Percentiles rank a stretch among this genome's conserved stretches.
Evolutionary conservation across 2,797 vertebrate species (phyloP).

Genomic region (Protosalanx chinensis): DNA sequence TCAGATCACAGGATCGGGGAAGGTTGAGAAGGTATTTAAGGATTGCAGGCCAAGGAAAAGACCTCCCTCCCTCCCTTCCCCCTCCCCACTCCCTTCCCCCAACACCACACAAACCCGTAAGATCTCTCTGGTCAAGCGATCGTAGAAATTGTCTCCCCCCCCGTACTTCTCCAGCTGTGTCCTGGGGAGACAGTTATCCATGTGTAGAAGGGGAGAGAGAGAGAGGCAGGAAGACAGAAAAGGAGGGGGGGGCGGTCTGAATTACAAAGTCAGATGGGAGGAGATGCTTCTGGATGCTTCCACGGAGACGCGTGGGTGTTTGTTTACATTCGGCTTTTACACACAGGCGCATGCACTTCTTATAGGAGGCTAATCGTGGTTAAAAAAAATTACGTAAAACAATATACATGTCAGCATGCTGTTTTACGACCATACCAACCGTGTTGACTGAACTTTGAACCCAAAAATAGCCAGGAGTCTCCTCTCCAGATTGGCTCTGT

Average conservation of each 20-base stretch:
- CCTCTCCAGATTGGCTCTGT: too few species aligned
- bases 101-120: slow-evolving; percentile 20
- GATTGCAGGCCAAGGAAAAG: slow-evolving; percentile 64
- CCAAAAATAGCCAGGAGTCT: too few species aligned
- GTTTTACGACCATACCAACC: too few species aligned
- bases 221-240: not conserved
- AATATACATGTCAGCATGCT: too few species aligned
- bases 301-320: too few species aligned
- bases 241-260: not conserved
- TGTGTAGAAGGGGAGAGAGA: not conserved
- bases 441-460: too few species aligned
- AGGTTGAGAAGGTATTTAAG: slow-evolving; percentile 66
- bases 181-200: slow-evolving; percentile 12
- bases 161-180: slow-evolving; percentile 11
- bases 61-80: slow-evolving; percentile 47
- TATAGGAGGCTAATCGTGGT: too few species aligned
- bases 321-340: too few species aligned
- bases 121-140: slow-evolving; percentile 45
- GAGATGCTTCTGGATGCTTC: not conserved
- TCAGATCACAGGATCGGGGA: slow-evolving; percentile 58
- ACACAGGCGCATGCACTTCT: too few species aligned
- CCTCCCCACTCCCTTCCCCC: slow-evolving; percentile 40
- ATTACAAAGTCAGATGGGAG: not conserved
- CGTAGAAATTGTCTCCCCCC: slow-evolving; percentile 27
- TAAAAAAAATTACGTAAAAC: too few species aligned